Evolutionary conservation across 2,113 vertebrate genomes (phyloP), one percentile per base, ranked within the genome.

Genomic region (Actenoides lindsayi): DNA sequence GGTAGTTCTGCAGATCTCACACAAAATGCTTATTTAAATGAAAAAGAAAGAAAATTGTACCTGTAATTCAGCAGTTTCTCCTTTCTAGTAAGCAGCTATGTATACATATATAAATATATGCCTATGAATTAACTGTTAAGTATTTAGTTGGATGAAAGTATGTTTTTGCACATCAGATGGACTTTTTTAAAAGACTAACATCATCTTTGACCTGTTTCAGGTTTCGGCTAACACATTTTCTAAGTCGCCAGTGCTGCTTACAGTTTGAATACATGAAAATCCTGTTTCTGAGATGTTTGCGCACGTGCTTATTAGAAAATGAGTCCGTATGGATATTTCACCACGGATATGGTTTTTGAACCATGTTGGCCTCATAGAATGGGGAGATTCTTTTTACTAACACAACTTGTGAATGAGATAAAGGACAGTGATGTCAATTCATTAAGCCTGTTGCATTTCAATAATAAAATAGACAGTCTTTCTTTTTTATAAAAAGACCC

Each of bases 281-380:
- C 99, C 99, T 98, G 99, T 99, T 99, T 99, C 99, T 99, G 99
- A 99, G 99, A 99, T 99, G 98, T 99, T 99, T 99, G 98, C 98
- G 98, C 99, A 98, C 98, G 98, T 98, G 98, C 99, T 99, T 98
- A 98, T 97, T 98, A 98, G 98, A 96, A 98, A 98, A 97, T 98
- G 98, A 99, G 98, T 98, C 98, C 98, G 98, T 99, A 98, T 98
- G 98, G 98, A 99, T 98, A 98, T 98, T 97, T 98, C 98, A 98
- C 98, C 98, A 98, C 93, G 98, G 98, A 99, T 98, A 97, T 98
- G 98, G 98, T 99, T 99, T 98, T 98, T 98, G 97, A 98, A 95
- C 95, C 65, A 93, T 98, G 98, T 97, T 97, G 98, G 97, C 98
- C 98, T 98, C 98, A 95, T 98, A 98, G 94, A 96, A 98, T 92